Percentiles rank a stretch among this genome's conserved stretches.
Conservation (phyloP, 92 coral and sea anemone species). For the Pocillopora meandrina region DNA sequence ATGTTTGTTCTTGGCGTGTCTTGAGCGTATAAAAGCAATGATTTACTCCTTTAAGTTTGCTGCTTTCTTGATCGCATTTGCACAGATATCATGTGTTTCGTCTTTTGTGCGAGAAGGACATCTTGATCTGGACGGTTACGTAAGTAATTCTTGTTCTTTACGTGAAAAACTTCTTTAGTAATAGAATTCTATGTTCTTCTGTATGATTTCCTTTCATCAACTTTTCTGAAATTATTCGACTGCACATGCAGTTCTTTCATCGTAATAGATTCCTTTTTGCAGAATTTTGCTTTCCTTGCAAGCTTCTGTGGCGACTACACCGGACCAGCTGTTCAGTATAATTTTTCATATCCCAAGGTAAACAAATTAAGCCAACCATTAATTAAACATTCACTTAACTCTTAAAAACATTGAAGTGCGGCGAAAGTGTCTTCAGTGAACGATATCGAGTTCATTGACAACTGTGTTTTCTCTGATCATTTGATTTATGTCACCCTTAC, state of each 20-base stretch:
- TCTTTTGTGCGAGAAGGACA: conserved; percentile 11
- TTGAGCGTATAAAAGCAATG: conserved; percentile 20
- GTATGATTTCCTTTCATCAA: neutral
- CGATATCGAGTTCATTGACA: no score
- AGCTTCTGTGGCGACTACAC: conserved; percentile 67
- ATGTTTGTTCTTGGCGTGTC: conserved; percentile 11
- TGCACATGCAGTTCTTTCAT: neutral
- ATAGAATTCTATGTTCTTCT: neutral
- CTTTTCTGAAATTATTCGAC: neutral
- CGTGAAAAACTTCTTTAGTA: neutral
- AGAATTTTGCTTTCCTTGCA: conserved; percentile 68
- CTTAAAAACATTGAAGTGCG: no score
- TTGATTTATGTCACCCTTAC: no score
- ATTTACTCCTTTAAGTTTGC: neutral
- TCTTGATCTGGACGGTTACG: conserved; percentile 18
- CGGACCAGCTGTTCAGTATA: conserved; percentile 51
- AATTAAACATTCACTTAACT: no score
- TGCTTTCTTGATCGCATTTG: conserved; percentile 2
- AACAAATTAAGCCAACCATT: neutral
- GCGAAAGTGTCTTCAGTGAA: no score
- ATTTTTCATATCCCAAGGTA: conserved; percentile 56
- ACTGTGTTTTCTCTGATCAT: no score
- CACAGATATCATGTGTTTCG: neutral
- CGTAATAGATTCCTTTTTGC: conserved; percentile 2
- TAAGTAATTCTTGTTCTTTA: conserved; percentile 7